Percentiles rank a stretch among this genome's conserved stretches.
phyloP scores from a whole-genome alignment of 2,113 vertebrate species.

The Myotis yumanensis region DNA sequence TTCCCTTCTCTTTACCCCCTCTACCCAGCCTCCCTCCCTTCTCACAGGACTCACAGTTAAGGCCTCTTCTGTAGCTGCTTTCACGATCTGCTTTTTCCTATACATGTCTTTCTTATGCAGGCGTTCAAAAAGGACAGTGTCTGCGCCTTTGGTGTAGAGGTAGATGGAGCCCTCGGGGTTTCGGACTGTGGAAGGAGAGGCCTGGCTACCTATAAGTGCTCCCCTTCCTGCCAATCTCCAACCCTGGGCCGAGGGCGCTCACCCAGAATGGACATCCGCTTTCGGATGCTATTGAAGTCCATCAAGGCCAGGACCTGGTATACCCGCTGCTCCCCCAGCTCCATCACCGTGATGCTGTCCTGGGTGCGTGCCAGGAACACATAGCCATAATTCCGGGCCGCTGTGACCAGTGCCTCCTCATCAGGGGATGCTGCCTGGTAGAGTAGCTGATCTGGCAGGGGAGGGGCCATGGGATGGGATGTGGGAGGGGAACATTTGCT shows the following conservation, averaged over 20 bases:
- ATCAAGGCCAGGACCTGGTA: constrained; percentile 92
- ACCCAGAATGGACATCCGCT: constrained; percentile 96
- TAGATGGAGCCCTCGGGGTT: constrained; percentile 90
- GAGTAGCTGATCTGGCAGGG: constrained; percentile 84
- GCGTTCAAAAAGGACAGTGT: constrained; percentile 90
- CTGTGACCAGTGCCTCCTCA: constrained; percentile 91
- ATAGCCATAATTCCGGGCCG: constrained; percentile 91
- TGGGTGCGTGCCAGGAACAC: constrained; percentile 91
- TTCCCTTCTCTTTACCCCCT: not conserved
- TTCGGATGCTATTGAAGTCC: constrained; percentile 94
- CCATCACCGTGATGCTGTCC: constrained; percentile 88
- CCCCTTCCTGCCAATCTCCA: accelerated
- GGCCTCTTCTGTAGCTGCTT: constrained; percentile 75
- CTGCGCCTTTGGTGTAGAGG: constrained; percentile 96
- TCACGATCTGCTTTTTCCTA: not conserved
- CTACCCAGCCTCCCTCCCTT: accelerated
- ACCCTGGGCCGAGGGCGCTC: constrained; percentile 50
- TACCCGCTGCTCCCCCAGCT: constrained; percentile 86
- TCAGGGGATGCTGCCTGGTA: constrained; percentile 96
- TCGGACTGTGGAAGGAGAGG: constrained; percentile 84
- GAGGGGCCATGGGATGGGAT: accelerated
- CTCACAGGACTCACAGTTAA: constrained; percentile 86
- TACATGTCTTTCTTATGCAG: constrained; percentile 76
- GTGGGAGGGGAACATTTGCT: accelerated
- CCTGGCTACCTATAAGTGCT: accelerated